Evolutionary conservation across 2,113 vertebrate genomes (phyloP), one percentile per base, ranked within the genome.

Genomic region (Astatotilapia flaviijosephi): DNA sequence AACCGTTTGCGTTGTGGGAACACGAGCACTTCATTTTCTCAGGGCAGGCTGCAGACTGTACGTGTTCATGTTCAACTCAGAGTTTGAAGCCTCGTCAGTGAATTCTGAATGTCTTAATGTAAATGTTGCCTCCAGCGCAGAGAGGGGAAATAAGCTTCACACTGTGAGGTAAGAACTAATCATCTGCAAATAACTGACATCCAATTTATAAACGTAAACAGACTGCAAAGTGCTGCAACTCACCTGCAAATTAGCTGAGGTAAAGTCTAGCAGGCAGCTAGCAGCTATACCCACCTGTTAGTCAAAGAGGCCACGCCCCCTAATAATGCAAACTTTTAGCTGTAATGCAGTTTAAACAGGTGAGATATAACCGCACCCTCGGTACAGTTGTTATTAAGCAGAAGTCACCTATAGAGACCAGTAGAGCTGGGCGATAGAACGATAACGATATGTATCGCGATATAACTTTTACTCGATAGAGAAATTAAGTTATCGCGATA

Each of bases 11-110:
- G 1, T 26, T 4, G 40, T 17, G 40, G 21, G 60, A 37, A n/a
- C 60, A 65, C 6, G 4, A n/a, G 31, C 60, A 2, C 60, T n/a
- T 0, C 2, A n/a, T 0, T 37, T 65, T 7, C 60, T 37, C 60
- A 37, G 60, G 1, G 17, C 60, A 35, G 31, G 17, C 58, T 19
- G 58, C 31, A 35, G 31, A 65, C 60, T 7, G 53, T 54, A 21
- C n/a, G 3, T 54, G 60, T 65, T 35, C 58, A 5, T 19, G 58
- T 35, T 35, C 60, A 37, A 21, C 17, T 37, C 60, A 21, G 17
- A 68, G 33, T 62, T 19, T 19, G 58, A 62, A n/a, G 58, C 58
- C 15, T 62, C 58, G 9, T 33, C 58, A 19, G 60, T 13, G 19
- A 65, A 37, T 4, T 37, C 31, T 37, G 31, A 37, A 37, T 3